Percentiles rank a stretch among this genome's conserved stretches.
Conservation (phyloP, 2,113 vertebrate species). For the Orcinus orca region DNA sequence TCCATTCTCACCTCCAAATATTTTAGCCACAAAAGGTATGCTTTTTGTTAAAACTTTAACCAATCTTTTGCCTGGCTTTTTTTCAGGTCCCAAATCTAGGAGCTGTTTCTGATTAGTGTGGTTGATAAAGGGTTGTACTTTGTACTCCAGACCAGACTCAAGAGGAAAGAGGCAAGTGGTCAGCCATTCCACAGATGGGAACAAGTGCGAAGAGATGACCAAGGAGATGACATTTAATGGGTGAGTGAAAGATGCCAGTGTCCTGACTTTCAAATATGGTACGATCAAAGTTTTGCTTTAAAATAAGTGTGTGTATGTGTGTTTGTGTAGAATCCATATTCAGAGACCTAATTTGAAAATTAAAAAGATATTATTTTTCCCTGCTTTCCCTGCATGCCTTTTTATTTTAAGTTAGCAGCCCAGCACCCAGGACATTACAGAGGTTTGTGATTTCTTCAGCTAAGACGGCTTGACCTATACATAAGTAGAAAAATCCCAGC, state of each 20-base stretch:
- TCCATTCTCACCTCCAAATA: not conserved
- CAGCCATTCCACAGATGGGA: not conserved
- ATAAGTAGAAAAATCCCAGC: not conserved
- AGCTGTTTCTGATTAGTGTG: not conserved
- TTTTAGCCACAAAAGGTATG: not conserved
- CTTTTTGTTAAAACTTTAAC: slow-evolving; percentile 35
- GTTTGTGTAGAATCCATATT: not conserved
- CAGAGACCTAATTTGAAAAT: slow-evolving; percentile 23
- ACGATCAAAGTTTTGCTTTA: slow-evolving; percentile 37
- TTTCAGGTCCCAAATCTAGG: not conserved
- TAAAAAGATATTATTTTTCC: not conserved
- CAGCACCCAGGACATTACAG: not conserved
- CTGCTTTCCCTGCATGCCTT: not conserved
- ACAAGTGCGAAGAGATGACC: not conserved
- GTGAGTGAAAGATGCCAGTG: not conserved
- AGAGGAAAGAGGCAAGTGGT: not conserved
- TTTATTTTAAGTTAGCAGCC: not conserved
- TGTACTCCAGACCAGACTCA: not conserved
- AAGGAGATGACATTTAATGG: not conserved
- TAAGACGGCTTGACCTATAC: not conserved
- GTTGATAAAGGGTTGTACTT: not conserved
- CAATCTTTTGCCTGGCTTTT: not conserved
- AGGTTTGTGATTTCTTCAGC: not conserved
- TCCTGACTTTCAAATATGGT: not conserved
- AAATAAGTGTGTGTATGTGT: not conserved